Conservation (phyloP, 2,797 vertebrate genomes). For the Rhadinocentrus ornatus region DNA sequence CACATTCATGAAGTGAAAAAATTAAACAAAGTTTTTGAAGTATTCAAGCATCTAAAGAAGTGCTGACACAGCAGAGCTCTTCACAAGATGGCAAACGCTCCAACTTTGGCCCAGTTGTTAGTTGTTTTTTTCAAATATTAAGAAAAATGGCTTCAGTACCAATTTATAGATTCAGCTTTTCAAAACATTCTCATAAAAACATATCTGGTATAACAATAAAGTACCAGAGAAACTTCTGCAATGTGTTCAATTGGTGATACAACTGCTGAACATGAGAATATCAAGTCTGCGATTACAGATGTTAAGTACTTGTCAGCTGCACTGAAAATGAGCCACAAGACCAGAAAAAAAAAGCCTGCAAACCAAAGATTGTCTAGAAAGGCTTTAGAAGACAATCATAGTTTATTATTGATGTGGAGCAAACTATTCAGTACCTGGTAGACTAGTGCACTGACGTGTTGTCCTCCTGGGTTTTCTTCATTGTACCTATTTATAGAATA, state of each 20-base stretch:
- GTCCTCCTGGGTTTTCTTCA: conserved; percentile 2
- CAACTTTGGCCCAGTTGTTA: conserved; percentile 9
- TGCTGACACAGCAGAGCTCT: conserved; percentile 7
- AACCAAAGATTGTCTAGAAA: background rate
- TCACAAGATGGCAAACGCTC: conserved; percentile 2
- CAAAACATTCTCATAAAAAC: background rate
- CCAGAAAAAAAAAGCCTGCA: background rate
- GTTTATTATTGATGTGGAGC: background rate
- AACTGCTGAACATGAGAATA: conserved; percentile 4
- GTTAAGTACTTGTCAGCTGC: conserved; percentile 14
- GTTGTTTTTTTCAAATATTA: background rate
- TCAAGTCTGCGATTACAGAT: background rate
- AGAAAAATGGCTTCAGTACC: background rate
- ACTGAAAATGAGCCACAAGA: conserved; percentile 11
- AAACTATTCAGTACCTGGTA: conserved; percentile 28
- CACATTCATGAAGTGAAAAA: conserved; percentile 7
- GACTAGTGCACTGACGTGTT: background rate
- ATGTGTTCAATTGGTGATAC: conserved; percentile 6
- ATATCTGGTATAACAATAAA: too few species aligned
- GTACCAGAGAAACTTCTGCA: background rate
- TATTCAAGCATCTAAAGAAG: background rate
- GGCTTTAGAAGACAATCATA: background rate
- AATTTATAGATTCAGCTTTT: background rate
- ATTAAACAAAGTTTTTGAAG: conserved; percentile 10
- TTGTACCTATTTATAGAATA: conserved; percentile 18